Conservation (phyloP, 2,888 invertebrate species). For the Smittia aterrima region DNA sequence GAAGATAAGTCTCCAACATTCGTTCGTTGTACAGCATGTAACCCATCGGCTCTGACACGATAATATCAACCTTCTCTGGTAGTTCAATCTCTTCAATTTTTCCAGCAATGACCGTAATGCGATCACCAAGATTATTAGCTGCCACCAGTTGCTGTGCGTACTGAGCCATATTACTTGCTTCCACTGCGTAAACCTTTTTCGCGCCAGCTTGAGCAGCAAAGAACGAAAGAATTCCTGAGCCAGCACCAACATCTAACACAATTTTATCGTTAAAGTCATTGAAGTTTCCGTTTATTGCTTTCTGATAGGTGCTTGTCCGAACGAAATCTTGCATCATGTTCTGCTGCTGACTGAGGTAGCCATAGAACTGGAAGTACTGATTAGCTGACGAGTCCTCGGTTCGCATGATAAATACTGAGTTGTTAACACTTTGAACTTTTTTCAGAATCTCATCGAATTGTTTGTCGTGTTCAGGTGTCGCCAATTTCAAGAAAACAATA, state of each 20-base stretch:
- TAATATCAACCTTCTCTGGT: constrained; percentile 93
- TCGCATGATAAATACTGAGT: constrained; percentile 88
- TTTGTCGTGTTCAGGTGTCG: constrained; percentile 20
- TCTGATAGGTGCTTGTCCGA: constrained; percentile 96
- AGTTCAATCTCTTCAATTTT: constrained; percentile 98
- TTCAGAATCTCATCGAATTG: constrained; percentile 38
- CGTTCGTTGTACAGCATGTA: constrained; percentile 99
- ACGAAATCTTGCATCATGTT: constrained; percentile 99
- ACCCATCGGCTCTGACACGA: constrained; percentile 99
- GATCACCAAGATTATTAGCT: constrained; percentile 83
- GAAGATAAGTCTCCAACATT: constrained; percentile 97
- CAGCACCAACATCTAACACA: constrained; percentile 96
- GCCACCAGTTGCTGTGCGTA: constrained; percentile 89
- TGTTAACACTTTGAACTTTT: constrained; percentile 46
- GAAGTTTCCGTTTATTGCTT: constrained; percentile 90
- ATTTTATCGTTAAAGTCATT: constrained; percentile 91
- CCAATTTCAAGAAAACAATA: constrained; percentile 25
- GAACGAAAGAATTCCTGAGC: constrained; percentile 97
- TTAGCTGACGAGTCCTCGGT: constrained; percentile 98
- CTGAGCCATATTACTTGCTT: constrained; percentile 98
- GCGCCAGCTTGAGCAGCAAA: constrained; percentile 98
- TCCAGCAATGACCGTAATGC: constrained; percentile 90
- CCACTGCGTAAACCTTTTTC: constrained; percentile 95
- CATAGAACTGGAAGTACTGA: constrained; percentile 99
- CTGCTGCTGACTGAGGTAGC: constrained; percentile 97